A percentile compares a stretch with the other conserved stretches of the same genome.
Conservation (phyloP, 2,113 vertebrate genomes). For the Tamias sibiricus region DNA sequence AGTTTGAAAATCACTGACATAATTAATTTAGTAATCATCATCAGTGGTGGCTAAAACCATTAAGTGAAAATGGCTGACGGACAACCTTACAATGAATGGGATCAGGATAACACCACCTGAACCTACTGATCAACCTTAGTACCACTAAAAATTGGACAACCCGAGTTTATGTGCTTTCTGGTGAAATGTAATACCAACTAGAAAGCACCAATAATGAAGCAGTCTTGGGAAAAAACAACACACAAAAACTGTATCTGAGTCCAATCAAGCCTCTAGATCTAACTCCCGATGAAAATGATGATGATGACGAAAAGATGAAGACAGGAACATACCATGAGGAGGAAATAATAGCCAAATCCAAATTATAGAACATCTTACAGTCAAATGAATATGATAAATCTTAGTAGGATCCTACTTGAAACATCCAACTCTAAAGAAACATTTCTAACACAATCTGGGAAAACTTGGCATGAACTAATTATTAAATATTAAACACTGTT, state of each 20-base stretch:
- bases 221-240: not conserved
- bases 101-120: not conserved
- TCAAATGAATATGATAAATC: not conserved
- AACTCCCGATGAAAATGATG: not conserved
- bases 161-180: not conserved
- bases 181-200: not conserved
- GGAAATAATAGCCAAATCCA: not conserved
- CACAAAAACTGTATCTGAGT: not conserved
- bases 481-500: not conserved
- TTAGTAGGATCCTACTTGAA: slow-evolving; percentile 1
- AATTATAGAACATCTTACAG: not conserved
- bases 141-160: not conserved
- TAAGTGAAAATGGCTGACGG: not conserved
- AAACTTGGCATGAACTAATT: not conserved
- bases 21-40: not conserved
- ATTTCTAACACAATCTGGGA: not conserved
- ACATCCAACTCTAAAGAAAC: not conserved
- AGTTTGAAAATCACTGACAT: not conserved
- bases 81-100: not conserved
- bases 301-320: not conserved
- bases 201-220: not conserved
- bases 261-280: not conserved
- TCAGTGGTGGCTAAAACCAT: not conserved
- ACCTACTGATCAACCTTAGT: not conserved
- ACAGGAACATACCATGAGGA: not conserved